Evolutionary conservation across 2,113 vertebrate species (phyloP).

Genomic region (Ursus arctos): DNA sequence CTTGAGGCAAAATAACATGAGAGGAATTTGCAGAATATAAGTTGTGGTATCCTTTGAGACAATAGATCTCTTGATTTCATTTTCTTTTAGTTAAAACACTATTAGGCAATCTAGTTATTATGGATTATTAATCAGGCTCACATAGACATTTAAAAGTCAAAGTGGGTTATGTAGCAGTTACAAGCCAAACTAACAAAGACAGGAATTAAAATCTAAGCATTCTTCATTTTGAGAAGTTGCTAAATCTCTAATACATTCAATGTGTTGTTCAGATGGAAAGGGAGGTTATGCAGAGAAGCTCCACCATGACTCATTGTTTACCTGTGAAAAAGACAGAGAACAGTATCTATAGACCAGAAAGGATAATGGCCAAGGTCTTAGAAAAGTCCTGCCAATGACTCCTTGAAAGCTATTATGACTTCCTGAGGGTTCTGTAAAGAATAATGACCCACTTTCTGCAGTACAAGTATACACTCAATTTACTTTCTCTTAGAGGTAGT

Average conservation of each 20-base stretch:
- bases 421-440: neutral
- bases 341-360: neutral
- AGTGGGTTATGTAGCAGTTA: rapidly evolving
- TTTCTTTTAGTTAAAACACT: neutral
- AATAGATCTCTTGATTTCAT: neutral
- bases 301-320: no score
- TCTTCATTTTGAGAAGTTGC: neutral
- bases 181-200: neutral
- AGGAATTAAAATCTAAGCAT: neutral
- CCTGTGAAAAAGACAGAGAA: neutral
- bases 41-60: neutral
- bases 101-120: neutral
- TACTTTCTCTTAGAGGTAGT: neutral
- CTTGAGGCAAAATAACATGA: rapidly evolving
- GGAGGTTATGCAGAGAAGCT: neutral
- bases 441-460: neutral
- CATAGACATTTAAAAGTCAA: neutral
- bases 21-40: neutral
- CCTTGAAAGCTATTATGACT: neutral
- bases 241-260: neutral
- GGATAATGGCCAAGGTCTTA: rapidly evolving
- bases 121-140: neutral
- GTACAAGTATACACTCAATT: neutral
- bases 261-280: neutral
- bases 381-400: neutral